phyloP scores from a whole-genome alignment of 2,888 invertebrate genomes.

The Meiosimyza platycephala region DNA sequence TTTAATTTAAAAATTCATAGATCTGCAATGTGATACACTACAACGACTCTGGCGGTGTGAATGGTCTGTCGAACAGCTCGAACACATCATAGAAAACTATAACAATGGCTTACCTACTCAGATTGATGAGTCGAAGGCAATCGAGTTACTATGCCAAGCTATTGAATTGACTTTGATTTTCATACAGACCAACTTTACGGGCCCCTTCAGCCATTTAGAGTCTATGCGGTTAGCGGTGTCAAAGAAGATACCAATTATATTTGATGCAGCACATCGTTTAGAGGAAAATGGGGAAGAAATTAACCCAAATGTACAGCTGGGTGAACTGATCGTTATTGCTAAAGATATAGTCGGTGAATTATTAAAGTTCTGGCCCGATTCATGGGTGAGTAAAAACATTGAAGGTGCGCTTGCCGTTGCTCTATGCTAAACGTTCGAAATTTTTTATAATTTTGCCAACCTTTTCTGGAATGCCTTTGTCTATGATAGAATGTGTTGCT shows the following conservation, averaged over 20 bases:
- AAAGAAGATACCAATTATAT: slow-evolving; percentile 23
- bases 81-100: slow-evolving; percentile 43
- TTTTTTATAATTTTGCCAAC: neutral
- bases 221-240: slow-evolving; percentile 45
- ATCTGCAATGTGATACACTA: slow-evolving; percentile 50
- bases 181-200: slow-evolving; percentile 85
- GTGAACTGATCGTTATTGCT: slow-evolving; percentile 66
- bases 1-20: slow-evolving; percentile 41
- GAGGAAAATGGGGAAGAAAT: slow-evolving; percentile 74
- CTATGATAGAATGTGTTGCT: no score
- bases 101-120: neutral
- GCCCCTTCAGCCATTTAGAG: slow-evolving; percentile 69
- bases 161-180: slow-evolving; percentile 78
- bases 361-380: slow-evolving; percentile 56
- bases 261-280: slow-evolving; percentile 39
- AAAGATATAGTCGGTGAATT: slow-evolving; percentile 66
- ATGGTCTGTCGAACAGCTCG: slow-evolving; percentile 52
- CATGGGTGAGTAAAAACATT: slow-evolving; percentile 47
- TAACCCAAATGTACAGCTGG: slow-evolving; percentile 73
- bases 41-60: slow-evolving; percentile 54
- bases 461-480: neutral
- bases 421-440: neutral
- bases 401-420: no score
- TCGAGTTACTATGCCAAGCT: slow-evolving; percentile 65
- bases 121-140: slow-evolving; percentile 10